Base-by-base conservation (phyloP, 2,888 invertebrate genomes). In the Periphyllus acericola region DNA sequence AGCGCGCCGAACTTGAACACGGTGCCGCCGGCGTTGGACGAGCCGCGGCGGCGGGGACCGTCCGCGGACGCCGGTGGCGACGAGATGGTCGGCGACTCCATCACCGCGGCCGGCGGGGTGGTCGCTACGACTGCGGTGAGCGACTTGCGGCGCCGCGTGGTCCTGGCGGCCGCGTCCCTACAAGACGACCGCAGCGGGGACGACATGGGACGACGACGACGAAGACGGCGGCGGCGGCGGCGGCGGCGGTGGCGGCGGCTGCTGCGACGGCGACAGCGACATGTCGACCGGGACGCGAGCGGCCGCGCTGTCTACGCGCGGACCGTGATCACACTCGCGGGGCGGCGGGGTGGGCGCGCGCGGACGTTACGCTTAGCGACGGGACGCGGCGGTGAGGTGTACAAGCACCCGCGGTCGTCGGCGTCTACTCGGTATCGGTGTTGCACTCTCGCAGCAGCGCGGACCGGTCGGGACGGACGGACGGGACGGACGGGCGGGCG, bases 31-130 rank as follows among this genome's bases (percentile, higher is more conserved):
- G 52, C 72, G 83, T 72, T 74, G 52, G 82, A 81, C 34, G 85
- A 79, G 19, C 74, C 83, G 19, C 78, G 82, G n/a, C 81, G 86
- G 55, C 88, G 75, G 2, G 81, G 81, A 8, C 83, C 79, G 76
- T 79, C 79, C 71, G 83, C 89, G 34, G 79, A 80, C 76, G 79
- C 84, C 72, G 71, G 66, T 21, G 82, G 83, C 78, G 82, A 82
- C 78, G 83, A 87, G 76, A 85, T 89, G 76, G 79, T 89, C 89
- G 76, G 86, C 89, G 82, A 86, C 87, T 71, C 82, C 85, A 68
- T 85, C 9, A 9, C 46, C 46, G 46, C 46, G 83, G 72, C 71
- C 71, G 72, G 40, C 17, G 4, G 81, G 52, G 76, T 40, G 74
- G 74, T 40, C 34, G 32, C 40, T 79, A 52, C 25, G 71, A 46